These are phyloP conservation scores for Euplexia lucipara DNA, from an alignment of 2,888 invertebrate species.

Conservation along the genomic window DNA sequence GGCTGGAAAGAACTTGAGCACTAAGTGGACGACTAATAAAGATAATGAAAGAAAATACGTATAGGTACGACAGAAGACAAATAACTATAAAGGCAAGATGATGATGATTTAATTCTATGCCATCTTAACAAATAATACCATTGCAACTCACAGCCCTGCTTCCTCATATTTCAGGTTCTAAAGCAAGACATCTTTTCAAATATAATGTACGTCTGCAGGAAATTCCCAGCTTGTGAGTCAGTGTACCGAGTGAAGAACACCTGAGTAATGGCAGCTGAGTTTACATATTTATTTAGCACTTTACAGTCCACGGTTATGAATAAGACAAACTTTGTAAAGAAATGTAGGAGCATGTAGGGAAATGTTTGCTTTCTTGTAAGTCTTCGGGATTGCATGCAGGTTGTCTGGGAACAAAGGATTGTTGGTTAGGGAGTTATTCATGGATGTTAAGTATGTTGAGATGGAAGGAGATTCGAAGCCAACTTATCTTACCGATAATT, in stretches of 20 bases:
- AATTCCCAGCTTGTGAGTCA: constrained; percentile 70
- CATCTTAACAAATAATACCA: not conserved
- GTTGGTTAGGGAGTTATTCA: constrained; percentile 28
- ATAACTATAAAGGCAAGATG: not conserved
- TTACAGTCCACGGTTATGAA: constrained; percentile 56
- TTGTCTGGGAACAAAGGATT: constrained; percentile 50
- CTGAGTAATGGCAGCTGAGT: constrained; percentile 73
- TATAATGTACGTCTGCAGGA: constrained; percentile 59
- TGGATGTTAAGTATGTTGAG: not conserved
- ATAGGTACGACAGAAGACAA: not conserved
- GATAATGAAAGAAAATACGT: not conserved
- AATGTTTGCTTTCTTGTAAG: constrained; percentile 21
- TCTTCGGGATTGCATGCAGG: constrained; percentile 36
- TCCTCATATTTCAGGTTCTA: constrained; percentile 29
- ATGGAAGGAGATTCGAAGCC: not conserved
- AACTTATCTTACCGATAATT: not conserved
- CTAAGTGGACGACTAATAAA: not conserved
- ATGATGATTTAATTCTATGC: not conserved
- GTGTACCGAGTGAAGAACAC: constrained; percentile 67
- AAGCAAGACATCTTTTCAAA: constrained; percentile 27
- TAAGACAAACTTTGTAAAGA: constrained; percentile 48
- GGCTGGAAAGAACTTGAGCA: not conserved
- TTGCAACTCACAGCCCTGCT: constrained; percentile 15
- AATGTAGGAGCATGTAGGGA: constrained; percentile 9
- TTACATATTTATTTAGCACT: constrained; percentile 74